Evolutionary conservation across 1,140 invertebrate species (phyloP), one percentile per base, ranked within the genome.

Genomic region (Drosophila subobscura): DNA sequence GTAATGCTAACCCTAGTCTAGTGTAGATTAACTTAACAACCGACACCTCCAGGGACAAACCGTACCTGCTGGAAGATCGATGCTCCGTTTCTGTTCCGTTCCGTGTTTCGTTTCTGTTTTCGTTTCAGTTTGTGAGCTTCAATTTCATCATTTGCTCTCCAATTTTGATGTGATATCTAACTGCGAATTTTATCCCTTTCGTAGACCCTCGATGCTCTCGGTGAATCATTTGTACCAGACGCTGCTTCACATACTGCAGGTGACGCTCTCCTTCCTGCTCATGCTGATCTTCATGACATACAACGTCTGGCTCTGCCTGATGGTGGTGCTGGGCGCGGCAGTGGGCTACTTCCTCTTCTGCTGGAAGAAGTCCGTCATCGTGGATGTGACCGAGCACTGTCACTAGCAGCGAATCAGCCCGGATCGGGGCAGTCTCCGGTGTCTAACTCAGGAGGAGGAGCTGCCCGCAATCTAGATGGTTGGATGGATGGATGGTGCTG

Each of bases 281-380:
- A 99, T 99, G 98, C 92, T 99, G 92, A 96, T 99, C 60, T 99
- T 99, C 92, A 99, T 99, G 98, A 99, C 98, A 0, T 99, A 98
- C 93, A 99, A 99, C 91, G 95, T 97, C 16, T 99, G 97, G 96
- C 93, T 99, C 16, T 98, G 98, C 89, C 71, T 97, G 22, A 96
- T 96, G 4, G 95, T 99, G n/a, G 95, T 98, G 0, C 85, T 98
- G 5, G 98, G 98, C 2, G 95, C 97, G 12, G 97, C 95, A 1
- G 92, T 96, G 8, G 98, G 98, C 2, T 99, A 98, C 92, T 98
- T 99, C 91, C 92, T 97, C 29, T 99, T 99, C 91, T 97, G 97
- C 25, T 98, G 97, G 97, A 96, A 96, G 90, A 97, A 97, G 92
- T 95, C 95, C 2, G 94, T 96, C 7, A 95, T 98, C 25, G 96